These are phyloP conservation scores for Athene cunicularia DNA, from an alignment of 2,113 vertebrate species.

Conservation along the genomic window DNA sequence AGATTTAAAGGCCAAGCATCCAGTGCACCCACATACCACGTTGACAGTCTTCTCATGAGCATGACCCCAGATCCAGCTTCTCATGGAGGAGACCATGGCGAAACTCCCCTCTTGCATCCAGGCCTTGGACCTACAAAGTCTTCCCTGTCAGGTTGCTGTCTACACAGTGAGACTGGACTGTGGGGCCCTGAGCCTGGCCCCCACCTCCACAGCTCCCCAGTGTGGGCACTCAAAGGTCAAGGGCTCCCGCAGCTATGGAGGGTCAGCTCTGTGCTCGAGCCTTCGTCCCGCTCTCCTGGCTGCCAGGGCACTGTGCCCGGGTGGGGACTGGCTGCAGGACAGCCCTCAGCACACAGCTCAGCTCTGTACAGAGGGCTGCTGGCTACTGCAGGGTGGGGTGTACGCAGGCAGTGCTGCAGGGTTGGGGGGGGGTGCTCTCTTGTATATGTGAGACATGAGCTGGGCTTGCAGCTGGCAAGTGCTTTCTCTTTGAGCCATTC, in stretches of 20 bases:
- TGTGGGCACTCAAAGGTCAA: background rate
- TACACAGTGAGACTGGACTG: background rate
- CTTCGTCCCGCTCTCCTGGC: background rate
- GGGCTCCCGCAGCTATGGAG: background rate
- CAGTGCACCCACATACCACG: background rate
- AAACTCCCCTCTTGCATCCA: background rate
- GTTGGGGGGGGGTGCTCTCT: background rate
- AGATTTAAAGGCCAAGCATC: background rate
- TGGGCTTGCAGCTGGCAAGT: background rate
- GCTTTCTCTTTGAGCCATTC: background rate
- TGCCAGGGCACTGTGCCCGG: background rate
- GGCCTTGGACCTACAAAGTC: background rate
- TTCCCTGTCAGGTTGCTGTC: background rate
- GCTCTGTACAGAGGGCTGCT: background rate
- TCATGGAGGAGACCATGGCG: background rate
- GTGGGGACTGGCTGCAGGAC: background rate
- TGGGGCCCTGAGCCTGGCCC: background rate
- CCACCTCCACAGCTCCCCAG: background rate
- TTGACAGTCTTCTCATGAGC: accelerated
- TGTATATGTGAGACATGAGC: background rate
- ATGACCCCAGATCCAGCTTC: background rate
- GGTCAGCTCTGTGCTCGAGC: background rate
- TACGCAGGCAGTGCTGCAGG: background rate
- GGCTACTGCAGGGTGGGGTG: no score
- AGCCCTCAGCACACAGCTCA: background rate